Conservation (phyloP, 1,140 invertebrate genomes). For the Paraescarpia echinospica region DNA sequence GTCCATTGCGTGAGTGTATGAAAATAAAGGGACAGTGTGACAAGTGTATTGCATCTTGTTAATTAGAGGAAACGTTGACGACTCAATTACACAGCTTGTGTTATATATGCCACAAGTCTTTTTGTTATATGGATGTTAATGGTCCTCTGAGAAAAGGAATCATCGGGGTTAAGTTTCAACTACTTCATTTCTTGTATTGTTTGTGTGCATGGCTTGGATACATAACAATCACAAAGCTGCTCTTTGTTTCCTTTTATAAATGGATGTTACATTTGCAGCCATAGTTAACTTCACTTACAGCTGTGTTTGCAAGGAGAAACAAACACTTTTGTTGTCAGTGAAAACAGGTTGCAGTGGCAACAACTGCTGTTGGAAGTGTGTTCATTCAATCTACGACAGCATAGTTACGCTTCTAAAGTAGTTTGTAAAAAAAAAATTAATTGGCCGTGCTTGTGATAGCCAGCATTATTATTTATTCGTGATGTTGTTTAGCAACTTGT, state of each 20-base stretch:
- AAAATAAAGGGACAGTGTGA: background rate
- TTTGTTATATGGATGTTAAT: background rate
- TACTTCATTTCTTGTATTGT: background rate
- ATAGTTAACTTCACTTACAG: background rate
- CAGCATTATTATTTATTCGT: background rate
- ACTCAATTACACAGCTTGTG: background rate
- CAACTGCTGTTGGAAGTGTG: background rate
- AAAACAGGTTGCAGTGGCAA: background rate
- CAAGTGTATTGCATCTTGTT: background rate
- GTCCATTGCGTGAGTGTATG: background rate
- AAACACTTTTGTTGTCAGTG: background rate
- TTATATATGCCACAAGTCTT: background rate
- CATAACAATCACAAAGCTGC: background rate
- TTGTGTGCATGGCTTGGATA: background rate
- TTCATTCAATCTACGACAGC: background rate
- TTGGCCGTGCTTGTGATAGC: background rate
- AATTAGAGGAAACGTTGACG: background rate
- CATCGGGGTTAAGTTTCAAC: background rate
- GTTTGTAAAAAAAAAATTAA: background rate
- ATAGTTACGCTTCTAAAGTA: background rate
- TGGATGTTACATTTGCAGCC: background rate
- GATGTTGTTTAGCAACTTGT: background rate
- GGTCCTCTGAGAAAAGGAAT: background rate
- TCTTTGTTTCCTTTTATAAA: background rate
- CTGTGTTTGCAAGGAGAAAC: background rate